These are phyloP conservation scores for Oreortyx pictus DNA, from an alignment of 2,797 vertebrate species.

Conservation along the genomic window DNA sequence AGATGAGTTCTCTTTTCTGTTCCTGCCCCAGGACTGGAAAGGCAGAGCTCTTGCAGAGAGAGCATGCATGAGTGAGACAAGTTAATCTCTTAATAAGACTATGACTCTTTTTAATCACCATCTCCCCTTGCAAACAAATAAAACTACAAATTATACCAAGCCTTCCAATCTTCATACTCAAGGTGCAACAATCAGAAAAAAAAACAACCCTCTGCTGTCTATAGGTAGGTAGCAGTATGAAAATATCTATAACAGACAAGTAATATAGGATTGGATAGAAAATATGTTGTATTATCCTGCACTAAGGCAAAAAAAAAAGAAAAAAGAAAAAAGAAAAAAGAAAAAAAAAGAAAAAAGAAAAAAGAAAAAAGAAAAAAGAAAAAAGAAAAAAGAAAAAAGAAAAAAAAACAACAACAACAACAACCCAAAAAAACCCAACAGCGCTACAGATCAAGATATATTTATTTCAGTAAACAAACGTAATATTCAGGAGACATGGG, in stretches of 20 bases:
- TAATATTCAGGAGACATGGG: background rate
- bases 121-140: background rate
- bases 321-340: background rate
- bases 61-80: accelerated
- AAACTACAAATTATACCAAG: background rate
- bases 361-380: background rate
- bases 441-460: background rate
- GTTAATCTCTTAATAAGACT: background rate
- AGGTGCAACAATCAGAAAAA: background rate
- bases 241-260: background rate
- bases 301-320: background rate
- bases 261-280: background rate
- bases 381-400: background rate
- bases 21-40: background rate
- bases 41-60: accelerated
- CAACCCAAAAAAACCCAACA: no score
- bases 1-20: background rate
- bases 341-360: background rate
- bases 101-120: background rate
- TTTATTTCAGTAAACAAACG: background rate
- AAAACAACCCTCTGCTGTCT: background rate
- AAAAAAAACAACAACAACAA: no score
- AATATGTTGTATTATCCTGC: background rate
- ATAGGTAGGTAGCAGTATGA: background rate
- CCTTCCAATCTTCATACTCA: background rate